phyloP scores from a whole-genome alignment of 1,140 invertebrate genomes.

The Hyles euphorbiae region DNA sequence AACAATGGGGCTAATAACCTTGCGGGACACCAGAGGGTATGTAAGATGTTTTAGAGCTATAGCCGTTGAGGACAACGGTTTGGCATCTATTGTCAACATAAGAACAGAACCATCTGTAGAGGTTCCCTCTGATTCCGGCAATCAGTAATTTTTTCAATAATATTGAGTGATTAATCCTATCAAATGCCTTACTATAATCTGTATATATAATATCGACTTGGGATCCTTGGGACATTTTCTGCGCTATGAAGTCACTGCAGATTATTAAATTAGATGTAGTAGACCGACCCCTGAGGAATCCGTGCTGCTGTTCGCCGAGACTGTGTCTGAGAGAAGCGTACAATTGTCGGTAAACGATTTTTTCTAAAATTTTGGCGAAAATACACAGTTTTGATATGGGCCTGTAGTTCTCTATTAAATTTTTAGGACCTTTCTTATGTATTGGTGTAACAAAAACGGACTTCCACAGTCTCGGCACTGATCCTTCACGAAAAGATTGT shows the following conservation, averaged over 20 bases:
- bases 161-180: too few relatives aligned
- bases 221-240: neutral
- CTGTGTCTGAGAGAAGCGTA: conserved; percentile 1
- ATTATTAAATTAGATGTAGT: neutral
- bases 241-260: neutral
- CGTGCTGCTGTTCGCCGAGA: neutral
- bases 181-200: too few relatives aligned
- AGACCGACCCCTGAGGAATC: neutral
- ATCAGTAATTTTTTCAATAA: too few relatives aligned
- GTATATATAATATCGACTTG: neutral
- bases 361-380: neutral
- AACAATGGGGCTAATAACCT: neutral
- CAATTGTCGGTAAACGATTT: neutral
- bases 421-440: conserved; percentile 3
- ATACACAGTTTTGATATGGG: conserved; percentile 2
- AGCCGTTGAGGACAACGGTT: neutral
- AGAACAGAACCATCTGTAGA: neutral
- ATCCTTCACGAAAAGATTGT: too few relatives aligned
- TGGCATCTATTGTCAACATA: conserved; percentile 2
- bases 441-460: neutral
- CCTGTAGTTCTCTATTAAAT: neutral
- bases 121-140: too few relatives aligned
- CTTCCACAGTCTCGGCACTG: too few relatives aligned
- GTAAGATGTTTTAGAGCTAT: neutral
- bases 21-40: neutral